Evolutionary conservation across 2,797 vertebrate genomes (phyloP).

Genomic region (Gallirallus australis): DNA sequence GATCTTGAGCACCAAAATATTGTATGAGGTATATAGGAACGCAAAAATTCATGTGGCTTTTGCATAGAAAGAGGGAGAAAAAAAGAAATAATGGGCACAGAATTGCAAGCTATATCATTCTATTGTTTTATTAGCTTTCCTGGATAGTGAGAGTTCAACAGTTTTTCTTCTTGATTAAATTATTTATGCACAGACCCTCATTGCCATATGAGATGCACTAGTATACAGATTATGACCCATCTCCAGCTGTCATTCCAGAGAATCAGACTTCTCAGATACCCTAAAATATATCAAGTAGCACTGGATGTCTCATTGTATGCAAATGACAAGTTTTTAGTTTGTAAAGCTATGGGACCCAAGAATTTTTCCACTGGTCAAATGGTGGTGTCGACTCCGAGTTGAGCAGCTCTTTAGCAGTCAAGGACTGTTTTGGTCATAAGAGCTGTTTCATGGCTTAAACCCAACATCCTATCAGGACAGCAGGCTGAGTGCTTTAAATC

Average conservation of each 20-base stretch:
- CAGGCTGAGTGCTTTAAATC: not conserved
- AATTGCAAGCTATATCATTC: not conserved
- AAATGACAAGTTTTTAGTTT: not conserved
- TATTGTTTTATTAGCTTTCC: not conserved
- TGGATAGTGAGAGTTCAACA: not conserved
- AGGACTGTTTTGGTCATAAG: fast-evolving
- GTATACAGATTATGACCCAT: not conserved
- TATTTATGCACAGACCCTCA: not conserved
- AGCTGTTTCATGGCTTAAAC: not conserved
- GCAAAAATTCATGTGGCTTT: not conserved
- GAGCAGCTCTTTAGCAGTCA: not conserved
- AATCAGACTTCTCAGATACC: not conserved
- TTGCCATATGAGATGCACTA: not conserved
- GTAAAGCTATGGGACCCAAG: not conserved
- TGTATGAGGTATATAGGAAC: not conserved
- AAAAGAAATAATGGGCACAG: not conserved
- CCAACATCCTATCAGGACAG: fast-evolving
- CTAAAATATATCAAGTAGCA: not conserved
- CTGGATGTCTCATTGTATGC: not conserved
- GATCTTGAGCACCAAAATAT: not conserved
- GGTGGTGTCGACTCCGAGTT: not conserved
- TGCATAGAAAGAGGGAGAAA: not conserved
- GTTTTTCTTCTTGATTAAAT: not conserved
- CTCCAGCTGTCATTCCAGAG: not conserved
- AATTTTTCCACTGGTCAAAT: not conserved